Evolutionary conservation across 2,113 vertebrate species (phyloP).

Genomic region (Argyrosomus japonicus): DNA sequence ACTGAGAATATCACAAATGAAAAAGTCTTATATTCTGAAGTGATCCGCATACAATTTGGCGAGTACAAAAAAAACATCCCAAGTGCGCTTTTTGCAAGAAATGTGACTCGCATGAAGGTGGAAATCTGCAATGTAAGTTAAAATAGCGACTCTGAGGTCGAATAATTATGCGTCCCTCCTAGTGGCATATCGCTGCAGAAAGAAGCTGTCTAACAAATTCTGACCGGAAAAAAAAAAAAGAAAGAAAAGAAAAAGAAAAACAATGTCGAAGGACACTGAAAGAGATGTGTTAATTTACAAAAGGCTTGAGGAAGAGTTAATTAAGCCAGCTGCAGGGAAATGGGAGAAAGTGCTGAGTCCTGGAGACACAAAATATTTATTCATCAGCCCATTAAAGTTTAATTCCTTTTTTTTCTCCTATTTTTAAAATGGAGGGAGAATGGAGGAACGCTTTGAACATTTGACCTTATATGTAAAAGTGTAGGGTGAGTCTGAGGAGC

Average conservation of each 20-base stretch:
- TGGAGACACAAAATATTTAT: constrained; percentile 84
- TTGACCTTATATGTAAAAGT: constrained; percentile 83
- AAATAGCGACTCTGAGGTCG: constrained; percentile 71
- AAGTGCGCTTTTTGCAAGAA: constrained; percentile 56
- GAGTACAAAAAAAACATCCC: constrained; percentile 68
- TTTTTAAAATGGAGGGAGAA: constrained; percentile 73
- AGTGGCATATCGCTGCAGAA: constrained; percentile 49
- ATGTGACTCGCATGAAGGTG: constrained; percentile 55
- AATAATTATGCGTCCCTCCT: constrained; percentile 67
- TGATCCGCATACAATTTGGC: constrained; percentile 46
- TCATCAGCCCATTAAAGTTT: constrained; percentile 84
- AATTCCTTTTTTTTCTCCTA: constrained; percentile 64
- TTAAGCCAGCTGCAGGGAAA: constrained; percentile 76
- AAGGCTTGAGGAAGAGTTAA: constrained; percentile 79
- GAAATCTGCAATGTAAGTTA: constrained; percentile 71
- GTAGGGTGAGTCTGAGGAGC: constrained; percentile 69
- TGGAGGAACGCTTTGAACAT: constrained; percentile 79
- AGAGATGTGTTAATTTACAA: constrained; percentile 80
- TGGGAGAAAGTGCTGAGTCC: constrained; percentile 80
- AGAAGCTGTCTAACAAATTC: constrained; percentile 62
- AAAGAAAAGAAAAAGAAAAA: constrained; percentile 23
- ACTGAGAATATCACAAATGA: constrained; percentile 29
- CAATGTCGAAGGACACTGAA: constrained; percentile 69
- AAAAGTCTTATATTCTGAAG: constrained; percentile 46
- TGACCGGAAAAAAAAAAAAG: constrained; percentile 24